Evolutionary conservation across 2,113 vertebrate species (phyloP), one percentile per base, ranked within the genome.

Genomic region (Nicator chloris): DNA sequence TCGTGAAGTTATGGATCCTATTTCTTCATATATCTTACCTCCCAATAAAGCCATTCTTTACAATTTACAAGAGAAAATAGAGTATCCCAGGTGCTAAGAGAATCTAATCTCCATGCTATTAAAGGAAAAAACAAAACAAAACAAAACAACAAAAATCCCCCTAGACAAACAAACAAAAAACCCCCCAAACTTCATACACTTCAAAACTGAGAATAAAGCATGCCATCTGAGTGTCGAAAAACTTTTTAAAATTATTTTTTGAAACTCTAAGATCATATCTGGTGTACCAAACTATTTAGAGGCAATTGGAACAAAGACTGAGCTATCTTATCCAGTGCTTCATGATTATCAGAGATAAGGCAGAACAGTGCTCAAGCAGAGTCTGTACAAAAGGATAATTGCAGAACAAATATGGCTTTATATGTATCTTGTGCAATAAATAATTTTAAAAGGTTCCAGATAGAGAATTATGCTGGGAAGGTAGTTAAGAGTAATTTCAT

Each of bases 261-360:
- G 13, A 78, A 70, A 73, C 19, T 3, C 27, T 35, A 53, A 72
- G 13, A 44, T 37, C 76, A 33, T 7, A 60, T 59, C 44, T 91
- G 17, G 44, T 94, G 11, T 39, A 69, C 24, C 44, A 86, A 93
- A 80, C 8, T 87, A 76, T 87, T 96, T 85, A 92, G 75, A 94
- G 42, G 30, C 37, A 97, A 78, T 42, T 69, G 50, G 73, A 50
- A 69, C 20, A 90, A 76, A 53, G 20, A 82, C 8, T 88, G 83
- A 92, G 83, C 15, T 37, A 28, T 91, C 87, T n/a, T 72, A 68
- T 64, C 23, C 13, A 40, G 19, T 49, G 6, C 3, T 50, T 95
- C 47, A 49, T 70, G 82, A 93, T 86, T 87, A 87, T 83, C 59
- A 84, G 26, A 86, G 53, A 65, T 22, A 87, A 87, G 24, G 6